Evolutionary conservation across 1,140 invertebrate genomes (phyloP).

Genomic region (Aradophagus sp.): DNA sequence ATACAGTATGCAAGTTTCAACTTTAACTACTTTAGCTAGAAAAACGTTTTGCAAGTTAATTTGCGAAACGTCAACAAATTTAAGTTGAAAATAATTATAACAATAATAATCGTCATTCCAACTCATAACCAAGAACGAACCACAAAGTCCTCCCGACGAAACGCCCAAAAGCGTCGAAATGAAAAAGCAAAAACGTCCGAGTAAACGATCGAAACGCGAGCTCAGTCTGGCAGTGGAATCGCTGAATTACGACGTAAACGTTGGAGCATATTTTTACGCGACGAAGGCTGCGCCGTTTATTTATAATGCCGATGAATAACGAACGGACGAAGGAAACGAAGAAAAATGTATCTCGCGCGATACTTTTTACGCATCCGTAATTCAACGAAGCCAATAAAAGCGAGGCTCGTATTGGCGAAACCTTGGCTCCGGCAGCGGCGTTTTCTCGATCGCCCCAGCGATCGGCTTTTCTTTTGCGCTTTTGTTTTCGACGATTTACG

Average conservation of each 20-base stretch:
- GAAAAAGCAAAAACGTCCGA: no score
- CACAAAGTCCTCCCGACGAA: no score
- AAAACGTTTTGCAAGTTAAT: no score
- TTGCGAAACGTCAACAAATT: no score
- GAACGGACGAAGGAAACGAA: no score
- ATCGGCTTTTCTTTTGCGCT: slow-evolving; percentile 33
- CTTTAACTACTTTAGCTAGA: no score
- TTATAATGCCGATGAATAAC: slow-evolving; percentile 45
- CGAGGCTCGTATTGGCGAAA: slow-evolving; percentile 28
- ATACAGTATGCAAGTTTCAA: no score
- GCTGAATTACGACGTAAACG: slow-evolving; percentile 15
- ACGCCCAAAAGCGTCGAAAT: slow-evolving; percentile 1
- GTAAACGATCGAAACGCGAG: slow-evolving; percentile 13
- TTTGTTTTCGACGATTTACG: slow-evolving; percentile 41
- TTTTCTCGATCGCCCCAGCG: slow-evolving; percentile 14
- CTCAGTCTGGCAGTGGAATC: slow-evolving; percentile 6
- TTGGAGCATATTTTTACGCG: slow-evolving; percentile 18
- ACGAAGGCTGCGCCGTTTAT: slow-evolving; percentile 40
- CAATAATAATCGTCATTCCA: no score
- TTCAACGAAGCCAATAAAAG: slow-evolving; percentile 37
- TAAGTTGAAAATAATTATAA: no score
- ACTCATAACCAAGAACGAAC: no score
- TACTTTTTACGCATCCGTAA: slow-evolving; percentile 45
- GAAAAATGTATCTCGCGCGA: slow-evolving; percentile 34
- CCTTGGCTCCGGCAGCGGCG: slow-evolving; percentile 25